phyloP scores from a whole-genome alignment of 1,140 invertebrate species.

The Chrysopa pallens region DNA sequence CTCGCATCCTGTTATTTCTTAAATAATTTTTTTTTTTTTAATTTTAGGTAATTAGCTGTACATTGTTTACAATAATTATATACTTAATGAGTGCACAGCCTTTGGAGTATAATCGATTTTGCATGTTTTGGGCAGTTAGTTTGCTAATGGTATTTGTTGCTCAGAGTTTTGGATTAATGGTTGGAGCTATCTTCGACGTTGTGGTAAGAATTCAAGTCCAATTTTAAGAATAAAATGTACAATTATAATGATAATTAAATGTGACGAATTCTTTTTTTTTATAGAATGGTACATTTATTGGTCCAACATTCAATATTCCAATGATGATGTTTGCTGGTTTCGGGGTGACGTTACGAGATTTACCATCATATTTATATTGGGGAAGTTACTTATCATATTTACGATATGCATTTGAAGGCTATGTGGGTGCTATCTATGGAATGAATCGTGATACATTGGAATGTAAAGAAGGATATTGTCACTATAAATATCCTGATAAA shows the following conservation, averaged over 20 bases:
- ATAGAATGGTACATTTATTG: constrained; percentile 66
- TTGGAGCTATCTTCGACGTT: constrained; percentile 68
- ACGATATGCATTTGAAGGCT: constrained; percentile 74
- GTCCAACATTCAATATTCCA: constrained; percentile 56
- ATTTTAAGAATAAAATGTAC: too few relatives aligned
- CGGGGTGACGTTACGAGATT: constrained; percentile 53
- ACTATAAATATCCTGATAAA: constrained; percentile 52
- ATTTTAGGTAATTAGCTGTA: constrained; percentile 46
- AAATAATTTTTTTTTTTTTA: background rate
- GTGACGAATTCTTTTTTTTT: constrained; percentile 5
- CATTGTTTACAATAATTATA: constrained; percentile 62
- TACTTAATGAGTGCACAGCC: constrained; percentile 80
- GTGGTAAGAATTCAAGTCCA: too few relatives aligned
- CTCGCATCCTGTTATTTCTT: background rate
- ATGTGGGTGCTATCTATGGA: constrained; percentile 67
- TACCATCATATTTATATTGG: constrained; percentile 69
- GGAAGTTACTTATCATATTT: constrained; percentile 76
- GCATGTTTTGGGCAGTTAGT: constrained; percentile 66
- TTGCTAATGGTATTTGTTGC: constrained; percentile 70
- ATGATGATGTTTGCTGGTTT: constrained; percentile 82
- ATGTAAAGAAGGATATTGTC: constrained; percentile 47
- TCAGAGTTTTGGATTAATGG: constrained; percentile 73
- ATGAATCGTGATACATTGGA: constrained; percentile 40
- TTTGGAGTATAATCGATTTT: constrained; percentile 50
- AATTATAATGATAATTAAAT: background rate